Base-by-base conservation (phyloP, 2,113 vertebrate species). In the Tringa solitaria region DNA sequence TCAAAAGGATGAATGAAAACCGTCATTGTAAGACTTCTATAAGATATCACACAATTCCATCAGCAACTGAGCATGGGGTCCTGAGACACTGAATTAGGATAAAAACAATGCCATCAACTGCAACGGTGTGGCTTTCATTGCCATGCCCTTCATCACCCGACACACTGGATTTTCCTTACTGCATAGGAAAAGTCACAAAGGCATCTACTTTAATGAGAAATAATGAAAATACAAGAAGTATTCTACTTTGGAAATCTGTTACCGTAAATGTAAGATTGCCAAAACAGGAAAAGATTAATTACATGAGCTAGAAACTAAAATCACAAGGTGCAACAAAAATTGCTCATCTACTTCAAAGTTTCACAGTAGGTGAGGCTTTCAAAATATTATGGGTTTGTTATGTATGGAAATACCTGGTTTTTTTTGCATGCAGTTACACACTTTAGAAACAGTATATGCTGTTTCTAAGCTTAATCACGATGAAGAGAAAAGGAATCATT, bases 311-410 rank as follows among this genome's bases (percentile, higher is more conserved):
- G 56, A 56, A 67, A 39, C 5, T 72, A 70, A 78, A 95, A 92
- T 85, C 67, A 84, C 19, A 67, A 93, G 73, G 14, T 60, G 20
- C 28, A 90, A 81, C 35, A 70, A 54, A 90, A 84, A 81, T 13
- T 65, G 26, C 48, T 84, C 35, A 51, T 19, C 51, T 80, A 11
- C 45, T 48, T 30, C 16, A 22, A 86, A 84, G 68, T 90, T 86
- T 39, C 33, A 33, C 19, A 37, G 56, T 2, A 57, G 30, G 72
- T 32, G 27, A 95, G 8, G 30, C 60, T 91, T 89, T 70, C 68
- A 81, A 89, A 96, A 75, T 75, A 77, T 84, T 70, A 32, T 21
- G 43, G 59, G 16, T 35, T 92, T 69, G 10, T 64, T 92, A 41
- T 2, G 2, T 21, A 46, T 63, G 26, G 56, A 77, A 80, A 74